Conservation (phyloP, 2,888 invertebrate species). For the Apamea crenata region DNA sequence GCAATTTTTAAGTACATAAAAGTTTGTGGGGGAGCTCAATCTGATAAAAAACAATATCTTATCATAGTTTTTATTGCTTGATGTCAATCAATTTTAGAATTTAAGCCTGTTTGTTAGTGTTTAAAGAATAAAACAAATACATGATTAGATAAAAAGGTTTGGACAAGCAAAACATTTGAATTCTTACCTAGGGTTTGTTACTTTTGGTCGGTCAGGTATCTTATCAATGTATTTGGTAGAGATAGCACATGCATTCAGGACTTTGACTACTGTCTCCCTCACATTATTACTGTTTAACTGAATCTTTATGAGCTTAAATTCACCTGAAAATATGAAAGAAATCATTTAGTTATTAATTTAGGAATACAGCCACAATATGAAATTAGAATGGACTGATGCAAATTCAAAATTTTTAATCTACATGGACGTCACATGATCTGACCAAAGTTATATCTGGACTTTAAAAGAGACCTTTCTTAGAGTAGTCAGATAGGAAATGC, state of each 20-base stretch:
- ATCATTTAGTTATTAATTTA: not conserved
- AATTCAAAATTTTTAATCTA: not conserved
- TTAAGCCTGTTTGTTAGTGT: not conserved
- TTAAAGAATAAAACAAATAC: conserved; percentile 22
- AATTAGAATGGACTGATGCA: not conserved
- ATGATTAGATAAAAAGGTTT: conserved; percentile 34
- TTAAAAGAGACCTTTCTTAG: not conserved
- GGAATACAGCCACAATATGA: not conserved
- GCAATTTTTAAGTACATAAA: not conserved
- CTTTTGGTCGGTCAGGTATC: conserved; percentile 86
- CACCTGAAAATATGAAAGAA: conserved; percentile 85
- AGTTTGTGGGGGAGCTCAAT: not conserved
- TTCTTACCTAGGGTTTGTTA: conserved; percentile 76
- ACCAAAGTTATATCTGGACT: not conserved
- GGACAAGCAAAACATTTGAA: conserved; percentile 8
- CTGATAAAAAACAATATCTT: not conserved
- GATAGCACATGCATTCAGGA: conserved; percentile 95
- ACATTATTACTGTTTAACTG: conserved; percentile 92
- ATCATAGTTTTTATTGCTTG: conserved; percentile 19
- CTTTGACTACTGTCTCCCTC: conserved; percentile 93
- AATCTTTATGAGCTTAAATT: conserved; percentile 94
- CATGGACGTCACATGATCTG: not conserved
- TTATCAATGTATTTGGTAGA: conserved; percentile 96
- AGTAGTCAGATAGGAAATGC: no score
- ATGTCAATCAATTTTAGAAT: conserved; percentile 6